Evolutionary conservation across 2,113 vertebrate species (phyloP).

Genomic region (Damaliscus lunatus): DNA sequence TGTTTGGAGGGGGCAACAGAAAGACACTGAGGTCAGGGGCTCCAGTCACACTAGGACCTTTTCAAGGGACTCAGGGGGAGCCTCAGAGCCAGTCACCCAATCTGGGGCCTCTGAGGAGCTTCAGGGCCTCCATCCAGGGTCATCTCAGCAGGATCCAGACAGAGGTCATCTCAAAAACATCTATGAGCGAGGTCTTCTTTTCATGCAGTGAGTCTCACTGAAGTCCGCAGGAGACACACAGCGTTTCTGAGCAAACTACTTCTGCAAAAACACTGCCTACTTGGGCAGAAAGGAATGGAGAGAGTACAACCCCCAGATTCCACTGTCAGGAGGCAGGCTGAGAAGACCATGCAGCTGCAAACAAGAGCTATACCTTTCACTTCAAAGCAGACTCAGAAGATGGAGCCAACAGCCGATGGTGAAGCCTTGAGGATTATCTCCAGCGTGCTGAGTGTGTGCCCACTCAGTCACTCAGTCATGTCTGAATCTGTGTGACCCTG

Average conservation of each 20-base stretch:
- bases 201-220: neutral
- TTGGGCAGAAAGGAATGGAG: neutral
- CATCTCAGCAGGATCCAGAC: neutral
- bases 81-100: neutral
- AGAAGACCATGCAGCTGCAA: neutral
- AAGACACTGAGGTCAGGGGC: neutral
- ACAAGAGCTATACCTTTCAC: neutral
- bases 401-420: neutral
- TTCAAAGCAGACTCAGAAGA: neutral
- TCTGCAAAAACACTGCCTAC: neutral
- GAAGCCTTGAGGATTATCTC: neutral
- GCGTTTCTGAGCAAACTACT: neutral
- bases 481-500: neutral
- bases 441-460: rapidly evolving
- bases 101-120: neutral
- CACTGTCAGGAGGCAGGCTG: neutral
- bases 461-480: rapidly evolving
- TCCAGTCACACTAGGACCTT: neutral
- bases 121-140: neutral
- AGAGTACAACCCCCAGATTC: neutral
- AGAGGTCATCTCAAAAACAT: neutral
- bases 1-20: neutral
- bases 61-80: neutral
- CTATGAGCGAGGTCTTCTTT: neutral
- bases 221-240: neutral